Evolutionary conservation across 1,140 invertebrate genomes (phyloP).

Genomic region (Galleria mellonella): DNA sequence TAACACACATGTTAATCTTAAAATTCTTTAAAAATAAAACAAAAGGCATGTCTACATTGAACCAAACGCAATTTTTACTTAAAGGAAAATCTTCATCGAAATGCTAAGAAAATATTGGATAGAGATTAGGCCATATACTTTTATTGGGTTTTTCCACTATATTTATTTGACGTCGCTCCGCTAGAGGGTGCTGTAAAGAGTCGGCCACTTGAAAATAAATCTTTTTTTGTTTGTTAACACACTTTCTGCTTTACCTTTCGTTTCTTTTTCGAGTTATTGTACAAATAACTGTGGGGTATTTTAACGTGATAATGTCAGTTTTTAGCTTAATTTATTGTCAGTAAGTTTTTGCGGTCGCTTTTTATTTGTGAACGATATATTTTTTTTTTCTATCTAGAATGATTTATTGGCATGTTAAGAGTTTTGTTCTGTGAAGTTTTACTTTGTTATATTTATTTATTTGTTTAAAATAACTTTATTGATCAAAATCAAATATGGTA

Average conservation of each 20-base stretch:
- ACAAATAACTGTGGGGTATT: constrained; percentile 8
- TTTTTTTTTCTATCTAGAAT: background rate
- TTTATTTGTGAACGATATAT: background rate
- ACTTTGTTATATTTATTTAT: too few relatives aligned
- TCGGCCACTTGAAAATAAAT: constrained; percentile 59
- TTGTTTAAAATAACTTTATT: too few relatives aligned
- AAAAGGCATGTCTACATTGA: constrained; percentile 18
- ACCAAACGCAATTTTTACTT: constrained; percentile 12
- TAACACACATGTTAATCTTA: too few relatives aligned
- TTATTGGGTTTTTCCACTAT: constrained; percentile 65
- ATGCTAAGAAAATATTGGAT: constrained; percentile 69
- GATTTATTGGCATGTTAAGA: background rate
- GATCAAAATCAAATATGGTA: too few relatives aligned
- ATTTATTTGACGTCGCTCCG: constrained; percentile 62
- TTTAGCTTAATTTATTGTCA: constrained; percentile 9
- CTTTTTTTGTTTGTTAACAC: constrained; percentile 70
- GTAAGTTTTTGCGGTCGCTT: too few relatives aligned
- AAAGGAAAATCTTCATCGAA: constrained; percentile 60
- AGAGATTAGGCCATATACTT: constrained; percentile 70
- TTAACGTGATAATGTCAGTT: background rate
- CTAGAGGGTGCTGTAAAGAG: constrained; percentile 35
- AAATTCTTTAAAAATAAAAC: too few relatives aligned
- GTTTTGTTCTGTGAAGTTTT: too few relatives aligned
- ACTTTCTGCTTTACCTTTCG: constrained; percentile 29
- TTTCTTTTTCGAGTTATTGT: constrained; percentile 7